Base-by-base conservation (phyloP, 2,888 invertebrate species). In the Ariolimax columbianus region DNA sequence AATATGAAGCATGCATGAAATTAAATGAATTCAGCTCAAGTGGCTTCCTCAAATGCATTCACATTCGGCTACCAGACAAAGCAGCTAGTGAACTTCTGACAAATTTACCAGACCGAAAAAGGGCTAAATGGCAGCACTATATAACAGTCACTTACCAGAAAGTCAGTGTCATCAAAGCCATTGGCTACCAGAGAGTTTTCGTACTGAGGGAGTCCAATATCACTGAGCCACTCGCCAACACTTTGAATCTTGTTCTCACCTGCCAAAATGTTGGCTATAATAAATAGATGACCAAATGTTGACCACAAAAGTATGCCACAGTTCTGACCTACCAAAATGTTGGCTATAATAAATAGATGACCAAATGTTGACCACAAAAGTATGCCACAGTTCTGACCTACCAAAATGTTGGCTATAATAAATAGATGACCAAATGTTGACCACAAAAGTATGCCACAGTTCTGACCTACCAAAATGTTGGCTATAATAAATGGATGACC, bases 101-200 rank as follows among this genome's bases (percentile, higher is more conserved):
- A n/a, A n/a, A n/a, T n/a, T n/a, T n/a, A n/a, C n/a, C n/a, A n/a
- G n/a, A n/a, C n/a, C n/a, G n/a, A n/a, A n/a, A n/a, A n/a, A n/a
- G n/a, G n/a, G n/a, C n/a, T n/a, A n/a, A n/a, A n/a, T n/a, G n/a
- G n/a, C n/a, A n/a, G n/a, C n/a, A n/a, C n/a, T n/a, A n/a, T n/a
- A n/a, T n/a, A n/a, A n/a, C 26, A 40, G 33, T 1, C 14, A 96
- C 97, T 96, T 95, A 98, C 98, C 95, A 99, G 95, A 95, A 98
- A 98, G 90, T 97, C 97, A 86, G 97, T 95, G 94, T 98, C 97
- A 94, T 99, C 98, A 93, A 96, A 98, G 51, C 99, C 99, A 92
- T 97, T 97, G 90, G 96, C 96, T 88, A 97, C 94, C 90, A 99
- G 97, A 79, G 96, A 95, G n/a, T 96, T 96, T 92, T 97, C 97